Conservation (phyloP, 1,140 invertebrate genomes). For the Scaptodrosophila lebanonensis region DNA sequence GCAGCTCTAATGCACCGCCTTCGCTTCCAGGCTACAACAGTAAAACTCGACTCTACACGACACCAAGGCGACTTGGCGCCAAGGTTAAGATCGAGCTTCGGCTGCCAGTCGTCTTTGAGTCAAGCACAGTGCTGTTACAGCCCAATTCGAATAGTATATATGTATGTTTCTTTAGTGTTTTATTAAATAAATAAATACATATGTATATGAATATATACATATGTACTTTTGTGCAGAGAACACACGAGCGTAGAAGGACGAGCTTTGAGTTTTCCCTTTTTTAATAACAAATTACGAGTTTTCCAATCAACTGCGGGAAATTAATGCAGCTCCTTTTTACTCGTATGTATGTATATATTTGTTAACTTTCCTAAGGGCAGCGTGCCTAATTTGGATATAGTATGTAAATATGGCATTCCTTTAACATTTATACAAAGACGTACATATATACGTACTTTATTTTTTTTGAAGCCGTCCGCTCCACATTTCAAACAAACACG, state of each 20-base stretch:
- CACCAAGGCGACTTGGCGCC: constrained; percentile 25
- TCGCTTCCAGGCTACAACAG: constrained; percentile 25
- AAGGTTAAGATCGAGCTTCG: constrained; percentile 28
- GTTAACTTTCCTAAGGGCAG: neutral
- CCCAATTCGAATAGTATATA: no score
- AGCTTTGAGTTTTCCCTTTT: constrained; percentile 25
- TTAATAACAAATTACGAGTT: constrained; percentile 33
- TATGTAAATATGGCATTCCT: constrained; percentile 4
- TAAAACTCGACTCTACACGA: no score
- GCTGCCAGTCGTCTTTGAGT: constrained; percentile 25
- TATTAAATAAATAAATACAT: no score
- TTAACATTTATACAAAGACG: constrained; percentile 10
- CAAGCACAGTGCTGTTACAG: no score
- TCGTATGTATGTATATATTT: constrained; percentile 29
- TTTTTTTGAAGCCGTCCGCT: no score
- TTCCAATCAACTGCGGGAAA: constrained; percentile 20
- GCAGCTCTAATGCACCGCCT: constrained; percentile 3
- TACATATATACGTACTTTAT: no score
- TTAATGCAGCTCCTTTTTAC: constrained; percentile 32
- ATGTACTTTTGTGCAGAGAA: neutral
- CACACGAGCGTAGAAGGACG: no score
- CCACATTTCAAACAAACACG: no score
- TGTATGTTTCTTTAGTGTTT: constrained; percentile 46
- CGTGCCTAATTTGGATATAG: constrained; percentile 8
- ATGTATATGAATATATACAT: neutral